Conservation (phyloP, 2,888 invertebrate species). For the Caenorhabditis uteleia region DNA sequence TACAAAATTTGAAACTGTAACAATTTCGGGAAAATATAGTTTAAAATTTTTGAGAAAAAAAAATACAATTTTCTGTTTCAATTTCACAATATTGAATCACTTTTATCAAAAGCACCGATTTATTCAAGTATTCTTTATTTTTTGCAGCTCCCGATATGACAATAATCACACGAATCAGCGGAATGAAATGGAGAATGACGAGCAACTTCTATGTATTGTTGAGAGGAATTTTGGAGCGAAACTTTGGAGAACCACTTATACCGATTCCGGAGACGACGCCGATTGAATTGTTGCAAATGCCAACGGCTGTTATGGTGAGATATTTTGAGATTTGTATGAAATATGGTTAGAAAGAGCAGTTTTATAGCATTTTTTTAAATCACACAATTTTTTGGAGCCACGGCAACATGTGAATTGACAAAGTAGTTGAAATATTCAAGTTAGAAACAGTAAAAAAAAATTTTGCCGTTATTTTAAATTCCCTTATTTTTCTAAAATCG, state of each 20-base stretch:
- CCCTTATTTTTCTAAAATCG: no score
- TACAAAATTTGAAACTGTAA: no score
- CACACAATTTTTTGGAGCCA: no score
- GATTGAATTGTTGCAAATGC: slow-evolving; percentile 61
- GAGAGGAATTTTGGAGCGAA: slow-evolving; percentile 71
- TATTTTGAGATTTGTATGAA: not conserved
- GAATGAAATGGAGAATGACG: slow-evolving; percentile 50
- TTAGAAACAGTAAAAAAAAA: not conserved
- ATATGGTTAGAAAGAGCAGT: not conserved
- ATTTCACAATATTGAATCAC: no score
- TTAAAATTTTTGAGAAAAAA: not conserved
- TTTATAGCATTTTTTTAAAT: not conserved
- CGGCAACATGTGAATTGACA: no score
- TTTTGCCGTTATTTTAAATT: no score
- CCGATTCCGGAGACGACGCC: slow-evolving; percentile 66
- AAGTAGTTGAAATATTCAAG: no score
- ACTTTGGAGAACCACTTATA: slow-evolving; percentile 71
- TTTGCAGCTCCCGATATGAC: slow-evolving; percentile 59
- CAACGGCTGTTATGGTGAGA: slow-evolving; percentile 40
- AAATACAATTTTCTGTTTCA: no score
- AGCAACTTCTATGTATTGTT: slow-evolving; percentile 62
- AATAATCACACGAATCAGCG: slow-evolving; percentile 45
- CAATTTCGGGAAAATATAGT: not conserved
- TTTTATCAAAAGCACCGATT: no score
- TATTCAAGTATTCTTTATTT: no score